Conservation (phyloP, 2,888 invertebrate genomes). For the Protula sp. region DNA sequence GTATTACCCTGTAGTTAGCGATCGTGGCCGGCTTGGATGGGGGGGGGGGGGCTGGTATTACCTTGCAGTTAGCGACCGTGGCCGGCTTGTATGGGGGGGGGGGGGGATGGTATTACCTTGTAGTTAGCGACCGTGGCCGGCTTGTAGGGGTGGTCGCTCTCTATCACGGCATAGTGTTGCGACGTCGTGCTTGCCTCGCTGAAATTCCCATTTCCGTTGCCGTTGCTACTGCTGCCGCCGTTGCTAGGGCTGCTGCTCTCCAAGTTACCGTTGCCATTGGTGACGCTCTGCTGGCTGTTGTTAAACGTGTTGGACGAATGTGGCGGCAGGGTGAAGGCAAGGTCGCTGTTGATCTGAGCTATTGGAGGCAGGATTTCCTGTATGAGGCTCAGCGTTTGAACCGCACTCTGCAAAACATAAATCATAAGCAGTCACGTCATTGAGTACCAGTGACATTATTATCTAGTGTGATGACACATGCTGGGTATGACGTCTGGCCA, state of each 20-base stretch:
- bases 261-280: slow-evolving; percentile 5
- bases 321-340: slow-evolving; percentile 14
- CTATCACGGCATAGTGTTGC: slow-evolving; percentile 83
- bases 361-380: slow-evolving; percentile 85
- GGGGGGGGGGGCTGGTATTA: slow-evolving; percentile 58
- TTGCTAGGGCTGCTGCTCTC: neutral
- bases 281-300: slow-evolving; percentile 6
- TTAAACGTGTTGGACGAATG: too few species aligned
- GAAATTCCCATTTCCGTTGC: neutral
- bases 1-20: too few species aligned
- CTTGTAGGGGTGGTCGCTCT: slow-evolving; percentile 95
- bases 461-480: too few species aligned
- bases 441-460: too few species aligned
- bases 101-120: slow-evolving; percentile 60
- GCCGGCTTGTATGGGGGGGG: slow-evolving; percentile 82
- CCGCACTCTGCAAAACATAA: slow-evolving; percentile 54
- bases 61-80: slow-evolving; percentile 69
- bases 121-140: slow-evolving; percentile 67
- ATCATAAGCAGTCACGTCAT: too few species aligned
- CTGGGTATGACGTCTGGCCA: too few species aligned
- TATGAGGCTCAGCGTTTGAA: slow-evolving; percentile 77
- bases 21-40: slow-evolving; percentile 73
- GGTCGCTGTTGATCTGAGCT: slow-evolving; percentile 71
- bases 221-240: neutral
- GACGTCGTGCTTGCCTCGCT: slow-evolving; percentile 63